These are phyloP conservation scores for Saimiri boliviensis DNA, from an alignment of 2,113 vertebrate genomes.

Conservation along the genomic window DNA sequence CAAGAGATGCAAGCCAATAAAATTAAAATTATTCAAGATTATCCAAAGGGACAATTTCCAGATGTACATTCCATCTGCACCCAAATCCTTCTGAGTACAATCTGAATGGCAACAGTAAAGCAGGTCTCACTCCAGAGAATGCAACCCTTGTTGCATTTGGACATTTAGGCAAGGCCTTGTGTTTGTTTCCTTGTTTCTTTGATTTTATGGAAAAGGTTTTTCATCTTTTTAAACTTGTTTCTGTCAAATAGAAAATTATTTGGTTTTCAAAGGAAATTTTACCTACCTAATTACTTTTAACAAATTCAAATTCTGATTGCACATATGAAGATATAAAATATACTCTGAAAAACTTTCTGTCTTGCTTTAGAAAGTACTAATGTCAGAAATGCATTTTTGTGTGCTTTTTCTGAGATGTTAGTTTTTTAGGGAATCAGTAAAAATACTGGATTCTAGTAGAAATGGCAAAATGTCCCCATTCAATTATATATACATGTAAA, in stretches of 20 bases:
- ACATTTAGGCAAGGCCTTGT: neutral
- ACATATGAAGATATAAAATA: neutral
- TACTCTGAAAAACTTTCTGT: neutral
- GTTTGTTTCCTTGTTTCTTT: neutral
- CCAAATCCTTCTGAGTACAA: neutral
- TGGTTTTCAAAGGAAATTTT: neutral
- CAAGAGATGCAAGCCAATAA: neutral
- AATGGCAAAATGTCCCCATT: neutral
- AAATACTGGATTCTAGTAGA: neutral
- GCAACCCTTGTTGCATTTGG: neutral
- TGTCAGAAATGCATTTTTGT: neutral
- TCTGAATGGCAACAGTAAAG: neutral
- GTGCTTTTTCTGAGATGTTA: neutral
- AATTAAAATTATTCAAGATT: neutral
- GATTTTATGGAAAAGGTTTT: neutral
- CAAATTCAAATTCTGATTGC: neutral
- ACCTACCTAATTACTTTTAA: neutral
- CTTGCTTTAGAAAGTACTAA: neutral
- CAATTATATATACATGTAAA: neutral
- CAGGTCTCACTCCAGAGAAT: neutral
- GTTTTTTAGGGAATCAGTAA: neutral
- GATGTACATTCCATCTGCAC: constrained; percentile 14
- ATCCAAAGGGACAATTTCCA: neutral
- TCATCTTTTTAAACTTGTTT: neutral
- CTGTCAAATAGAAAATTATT: neutral